phyloP scores from a whole-genome alignment of 2,113 vertebrate genomes.

The Hemichromis elongatus region DNA sequence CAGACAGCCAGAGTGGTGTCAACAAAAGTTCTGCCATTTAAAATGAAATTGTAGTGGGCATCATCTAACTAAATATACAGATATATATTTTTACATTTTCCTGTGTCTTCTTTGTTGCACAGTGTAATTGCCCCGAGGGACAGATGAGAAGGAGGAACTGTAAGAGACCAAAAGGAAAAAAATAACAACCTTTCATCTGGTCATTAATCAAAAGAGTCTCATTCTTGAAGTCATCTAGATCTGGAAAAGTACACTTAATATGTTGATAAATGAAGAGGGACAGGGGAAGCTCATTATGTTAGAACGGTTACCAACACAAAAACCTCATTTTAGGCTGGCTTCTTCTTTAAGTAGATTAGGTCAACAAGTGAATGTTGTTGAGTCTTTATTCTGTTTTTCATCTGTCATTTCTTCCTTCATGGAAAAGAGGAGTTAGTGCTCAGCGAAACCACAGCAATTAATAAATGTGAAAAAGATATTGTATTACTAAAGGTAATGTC shows the following conservation, averaged over 20 bases:
- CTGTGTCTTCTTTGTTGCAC: neutral
- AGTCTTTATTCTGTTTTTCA: neutral
- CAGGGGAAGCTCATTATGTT: neutral
- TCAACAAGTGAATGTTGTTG: neutral
- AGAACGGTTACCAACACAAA: neutral
- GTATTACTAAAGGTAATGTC: neutral
- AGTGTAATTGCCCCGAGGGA: neutral
- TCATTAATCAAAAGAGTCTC: neutral
- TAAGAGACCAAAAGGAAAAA: neutral
- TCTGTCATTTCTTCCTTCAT: accelerated
- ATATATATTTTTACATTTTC: neutral
- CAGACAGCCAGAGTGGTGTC: neutral
- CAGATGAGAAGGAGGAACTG: neutral
- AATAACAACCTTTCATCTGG: slow-evolving; percentile 19
- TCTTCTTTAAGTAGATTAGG: neutral
- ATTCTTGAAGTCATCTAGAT: neutral
- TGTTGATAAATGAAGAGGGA: neutral
- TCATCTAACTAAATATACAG: neutral
- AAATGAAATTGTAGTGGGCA: neutral
- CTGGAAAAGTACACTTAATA: neutral
- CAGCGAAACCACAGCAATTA: neutral
- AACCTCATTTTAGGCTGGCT: neutral
- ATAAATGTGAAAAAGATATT: neutral
- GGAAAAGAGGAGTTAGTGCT: neutral
- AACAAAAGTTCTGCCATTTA: neutral